A percentile compares a stretch with the other conserved stretches of the same genome.
These are phyloP conservation scores for Octonoba sinensis DNA, from an alignment of 2,888 invertebrate species.

Conservation along the genomic window DNA sequence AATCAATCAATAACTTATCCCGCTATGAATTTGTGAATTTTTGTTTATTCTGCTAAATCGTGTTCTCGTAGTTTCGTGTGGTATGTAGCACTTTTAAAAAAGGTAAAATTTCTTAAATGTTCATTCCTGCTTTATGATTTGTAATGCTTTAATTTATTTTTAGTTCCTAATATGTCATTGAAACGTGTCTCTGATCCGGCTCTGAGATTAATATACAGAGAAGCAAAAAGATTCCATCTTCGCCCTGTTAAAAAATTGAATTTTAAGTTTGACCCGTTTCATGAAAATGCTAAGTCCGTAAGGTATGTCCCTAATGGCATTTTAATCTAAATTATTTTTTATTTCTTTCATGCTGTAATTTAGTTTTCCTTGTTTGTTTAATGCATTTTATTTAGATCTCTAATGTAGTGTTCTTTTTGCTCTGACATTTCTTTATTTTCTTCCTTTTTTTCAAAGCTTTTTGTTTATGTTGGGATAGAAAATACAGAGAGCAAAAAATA, in stretches of 20 bases:
- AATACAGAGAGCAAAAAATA: too few species aligned
- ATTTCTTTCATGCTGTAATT: neutral
- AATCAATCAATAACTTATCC: too few species aligned
- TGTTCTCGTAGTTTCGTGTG: too few species aligned
- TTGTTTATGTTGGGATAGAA: too few species aligned
- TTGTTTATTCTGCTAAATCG: neutral
- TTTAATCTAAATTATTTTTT: conserved; percentile 9
- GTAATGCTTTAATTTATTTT: neutral
- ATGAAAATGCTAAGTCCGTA: conserved; percentile 78
- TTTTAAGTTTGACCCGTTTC: conserved; percentile 88
- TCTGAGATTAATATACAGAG: conserved; percentile 73
- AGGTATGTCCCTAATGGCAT: conserved; percentile 73
- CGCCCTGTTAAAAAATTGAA: conserved; percentile 84
- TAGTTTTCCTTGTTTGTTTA: too few species aligned
- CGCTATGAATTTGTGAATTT: neutral
- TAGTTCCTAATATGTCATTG: conserved; percentile 21
- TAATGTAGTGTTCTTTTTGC: too few species aligned
- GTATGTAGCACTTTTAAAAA: too few species aligned
- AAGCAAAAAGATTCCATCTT: conserved; percentile 80
- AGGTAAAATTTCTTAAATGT: too few species aligned
- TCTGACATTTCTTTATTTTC: too few species aligned
- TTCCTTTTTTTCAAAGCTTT: too few species aligned
- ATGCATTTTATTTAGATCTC: too few species aligned
- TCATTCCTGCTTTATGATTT: too few species aligned
- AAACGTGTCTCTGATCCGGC: neutral